A percentile compares a stretch with the other conserved stretches of the same genome.
phyloP scores from a whole-genome alignment of 2,888 invertebrate species.

The Melinaea menophilus region DNA sequence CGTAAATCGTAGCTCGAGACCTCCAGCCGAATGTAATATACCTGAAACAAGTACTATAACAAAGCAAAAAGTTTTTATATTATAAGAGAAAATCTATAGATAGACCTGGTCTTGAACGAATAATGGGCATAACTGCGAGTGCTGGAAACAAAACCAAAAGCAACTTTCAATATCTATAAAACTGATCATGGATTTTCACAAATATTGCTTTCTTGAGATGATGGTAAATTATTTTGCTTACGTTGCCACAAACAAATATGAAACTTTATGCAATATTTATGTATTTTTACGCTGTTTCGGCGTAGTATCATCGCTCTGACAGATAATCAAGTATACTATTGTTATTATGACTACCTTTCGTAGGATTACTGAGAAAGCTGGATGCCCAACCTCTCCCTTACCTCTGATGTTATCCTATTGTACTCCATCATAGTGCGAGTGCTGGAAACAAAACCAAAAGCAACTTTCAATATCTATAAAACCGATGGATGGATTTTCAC shows the following conservation, averaged over 20 bases:
- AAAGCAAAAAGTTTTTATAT: not conserved
- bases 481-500: slow-evolving; percentile 81
- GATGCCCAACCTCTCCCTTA: too few species aligned
- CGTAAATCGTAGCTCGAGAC: slow-evolving; percentile 80
- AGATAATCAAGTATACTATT: too few species aligned
- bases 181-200: slow-evolving; percentile 81
- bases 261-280: not conserved
- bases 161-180: slow-evolving; percentile 82
- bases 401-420: too few species aligned
- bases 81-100: not conserved
- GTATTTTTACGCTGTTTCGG: not conserved
- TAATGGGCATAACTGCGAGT: slow-evolving; percentile 82
- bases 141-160: slow-evolving; percentile 79
- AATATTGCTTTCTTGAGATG: slow-evolving; percentile 77
- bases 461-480: slow-evolving; percentile 82
- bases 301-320: too few species aligned
- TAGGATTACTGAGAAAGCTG: too few species aligned
- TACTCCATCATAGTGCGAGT: slow-evolving; percentile 54
- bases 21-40: slow-evolving; percentile 81
- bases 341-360: too few species aligned
- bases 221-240: slow-evolving; percentile 71
- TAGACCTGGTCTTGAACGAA: slow-evolving; percentile 73
- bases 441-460: slow-evolving; percentile 79
- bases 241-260: slow-evolving; percentile 49
- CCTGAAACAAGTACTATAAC: slow-evolving; percentile 44